A percentile compares a stretch with the other conserved stretches of the same genome.
Evolutionary conservation across 2,888 invertebrate species (phyloP).

Genomic region (Rotaria sp.): DNA sequence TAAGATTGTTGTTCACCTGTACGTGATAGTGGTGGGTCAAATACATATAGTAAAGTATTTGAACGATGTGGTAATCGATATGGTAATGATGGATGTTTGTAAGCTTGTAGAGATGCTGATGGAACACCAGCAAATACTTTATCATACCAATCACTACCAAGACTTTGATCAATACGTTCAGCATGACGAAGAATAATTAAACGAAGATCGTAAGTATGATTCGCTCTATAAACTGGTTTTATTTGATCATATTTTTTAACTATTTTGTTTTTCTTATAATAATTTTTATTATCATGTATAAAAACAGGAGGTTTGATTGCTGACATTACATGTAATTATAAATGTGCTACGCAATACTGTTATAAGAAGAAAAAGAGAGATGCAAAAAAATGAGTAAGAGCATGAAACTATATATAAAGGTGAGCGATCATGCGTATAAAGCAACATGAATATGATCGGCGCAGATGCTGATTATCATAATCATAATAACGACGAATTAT

Average conservation of each 20-base stretch:
- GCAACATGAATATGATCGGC: too few relatives aligned
- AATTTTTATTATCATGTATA: background rate
- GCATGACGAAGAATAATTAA: background rate
- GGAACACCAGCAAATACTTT: background rate
- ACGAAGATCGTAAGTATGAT: background rate
- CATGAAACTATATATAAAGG: background rate
- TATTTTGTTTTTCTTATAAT: background rate
- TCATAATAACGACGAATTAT: background rate
- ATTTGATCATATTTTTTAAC: background rate
- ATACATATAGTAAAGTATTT: background rate
- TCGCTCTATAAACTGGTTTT: background rate
- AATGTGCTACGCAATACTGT: background rate
- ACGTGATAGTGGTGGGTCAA: constrained; percentile 63
- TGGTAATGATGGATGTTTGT: background rate
- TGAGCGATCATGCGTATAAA: background rate
- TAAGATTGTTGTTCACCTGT: constrained; percentile 69
- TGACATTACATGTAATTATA: background rate
- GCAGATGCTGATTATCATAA: too few relatives aligned
- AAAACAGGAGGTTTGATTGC: background rate
- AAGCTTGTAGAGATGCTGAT: background rate
- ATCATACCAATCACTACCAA: background rate
- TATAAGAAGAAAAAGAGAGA: background rate
- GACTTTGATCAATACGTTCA: background rate
- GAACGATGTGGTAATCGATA: background rate
- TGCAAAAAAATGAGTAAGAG: background rate